Conservation (phyloP, 1,140 invertebrate species). For the Pomacea maculata region DNA sequence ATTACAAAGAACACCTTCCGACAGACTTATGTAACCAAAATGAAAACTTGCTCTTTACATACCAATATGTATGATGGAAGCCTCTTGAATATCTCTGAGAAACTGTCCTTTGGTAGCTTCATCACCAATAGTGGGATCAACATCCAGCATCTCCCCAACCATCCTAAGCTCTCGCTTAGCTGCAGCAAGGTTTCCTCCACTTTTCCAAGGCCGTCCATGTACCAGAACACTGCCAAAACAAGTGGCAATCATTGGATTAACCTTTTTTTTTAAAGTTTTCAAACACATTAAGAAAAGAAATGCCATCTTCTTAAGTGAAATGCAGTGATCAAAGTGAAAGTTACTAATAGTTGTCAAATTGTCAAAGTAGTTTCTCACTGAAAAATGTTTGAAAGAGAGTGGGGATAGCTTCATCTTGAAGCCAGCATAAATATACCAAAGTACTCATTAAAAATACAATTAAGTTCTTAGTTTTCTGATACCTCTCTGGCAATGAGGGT, state of each 20-base stretch:
- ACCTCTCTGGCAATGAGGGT: conserved; percentile 28
- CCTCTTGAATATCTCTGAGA: conserved; percentile 43
- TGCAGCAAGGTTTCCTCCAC: conserved; percentile 34
- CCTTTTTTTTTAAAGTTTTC: background rate
- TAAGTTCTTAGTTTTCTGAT: background rate
- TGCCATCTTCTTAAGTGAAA: too few relatives aligned
- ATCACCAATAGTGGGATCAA: conserved; percentile 37
- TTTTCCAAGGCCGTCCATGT: conserved; percentile 51
- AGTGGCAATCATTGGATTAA: background rate
- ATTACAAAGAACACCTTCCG: background rate
- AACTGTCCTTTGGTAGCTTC: conserved; percentile 55
- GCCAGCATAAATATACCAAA: too few relatives aligned
- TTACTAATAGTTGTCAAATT: too few relatives aligned
- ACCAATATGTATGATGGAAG: conserved; percentile 60
- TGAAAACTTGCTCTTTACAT: background rate
- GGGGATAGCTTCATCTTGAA: too few relatives aligned
- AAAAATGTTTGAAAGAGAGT: too few relatives aligned
- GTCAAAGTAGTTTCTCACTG: too few relatives aligned
- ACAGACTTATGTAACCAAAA: background rate
- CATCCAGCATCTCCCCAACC: conserved; percentile 49
- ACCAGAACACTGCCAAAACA: conserved; percentile 44
- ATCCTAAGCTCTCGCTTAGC: conserved; percentile 45
- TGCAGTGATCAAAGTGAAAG: too few relatives aligned
- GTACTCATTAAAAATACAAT: too few relatives aligned
- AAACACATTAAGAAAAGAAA: background rate